phyloP scores from a whole-genome alignment of 2,797 vertebrate species.

The Mallotus villosus region DNA sequence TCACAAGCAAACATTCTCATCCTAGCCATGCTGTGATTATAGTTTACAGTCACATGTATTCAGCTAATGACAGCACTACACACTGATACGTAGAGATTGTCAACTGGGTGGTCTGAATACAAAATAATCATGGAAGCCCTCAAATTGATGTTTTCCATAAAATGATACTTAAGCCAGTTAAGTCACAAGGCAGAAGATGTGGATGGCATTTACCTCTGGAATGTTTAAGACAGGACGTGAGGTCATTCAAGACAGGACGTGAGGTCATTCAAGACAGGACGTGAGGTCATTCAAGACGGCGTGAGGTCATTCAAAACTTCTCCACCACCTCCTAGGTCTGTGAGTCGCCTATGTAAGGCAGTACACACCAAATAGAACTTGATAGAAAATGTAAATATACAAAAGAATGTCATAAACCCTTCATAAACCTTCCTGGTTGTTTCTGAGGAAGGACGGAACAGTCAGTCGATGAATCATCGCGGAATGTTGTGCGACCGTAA shows the following conservation, averaged over 20 bases:
- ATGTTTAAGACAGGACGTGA: neutral
- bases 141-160: slow-evolving; percentile 25
- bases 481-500: neutral
- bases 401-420: too few species aligned
- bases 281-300: neutral
- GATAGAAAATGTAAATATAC: neutral
- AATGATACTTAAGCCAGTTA: slow-evolving; percentile 51
- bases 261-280: neutral
- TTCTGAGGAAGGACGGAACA: too few species aligned
- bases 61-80: slow-evolving; percentile 7
- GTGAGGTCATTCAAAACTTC: neutral
- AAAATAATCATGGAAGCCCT: slow-evolving; percentile 28
- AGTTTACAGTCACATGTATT: slow-evolving; percentile 42
- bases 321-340: too few species aligned
- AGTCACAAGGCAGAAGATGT: slow-evolving; percentile 41
- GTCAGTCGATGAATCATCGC: neutral
- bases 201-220: neutral
- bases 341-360: neutral
- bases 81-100: slow-evolving; percentile 40
- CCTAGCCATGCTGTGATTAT: slow-evolving; percentile 36
- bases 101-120: slow-evolving; percentile 41
- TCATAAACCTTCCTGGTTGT: too few species aligned
- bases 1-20: slow-evolving; percentile 20
- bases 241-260: neutral
- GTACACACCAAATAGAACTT: neutral